Percentiles rank a stretch among this genome's conserved stretches.
phyloP scores from a whole-genome alignment of 2,113 vertebrate species.

The Upupa epops region DNA sequence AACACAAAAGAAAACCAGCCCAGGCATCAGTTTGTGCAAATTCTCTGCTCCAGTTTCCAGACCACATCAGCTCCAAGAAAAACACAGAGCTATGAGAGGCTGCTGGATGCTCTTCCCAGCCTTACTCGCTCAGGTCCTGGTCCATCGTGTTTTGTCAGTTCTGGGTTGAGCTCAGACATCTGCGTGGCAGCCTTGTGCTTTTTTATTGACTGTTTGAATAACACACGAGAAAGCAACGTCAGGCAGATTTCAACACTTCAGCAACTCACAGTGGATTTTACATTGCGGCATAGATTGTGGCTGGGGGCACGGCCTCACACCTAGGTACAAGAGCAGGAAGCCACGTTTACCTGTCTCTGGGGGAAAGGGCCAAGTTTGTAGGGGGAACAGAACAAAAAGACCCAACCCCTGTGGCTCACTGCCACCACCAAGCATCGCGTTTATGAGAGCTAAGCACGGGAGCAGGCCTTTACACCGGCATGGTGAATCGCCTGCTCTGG shows the following conservation, averaged over 20 bases:
- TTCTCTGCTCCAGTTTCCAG: neutral
- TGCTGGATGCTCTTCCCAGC: neutral
- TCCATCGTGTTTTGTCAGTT: neutral
- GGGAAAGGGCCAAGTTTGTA: neutral
- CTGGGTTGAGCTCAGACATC: neutral
- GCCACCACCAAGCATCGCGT: neutral
- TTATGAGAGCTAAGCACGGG: neutral
- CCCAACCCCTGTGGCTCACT: neutral
- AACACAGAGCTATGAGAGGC: neutral
- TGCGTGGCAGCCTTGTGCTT: neutral
- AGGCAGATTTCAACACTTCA: neutral
- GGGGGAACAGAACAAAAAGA: neutral
- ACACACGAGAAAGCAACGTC: neutral
- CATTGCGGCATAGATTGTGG: neutral
- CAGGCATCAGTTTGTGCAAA: neutral
- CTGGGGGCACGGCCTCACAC: neutral
- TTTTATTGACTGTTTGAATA: conserved; percentile 25
- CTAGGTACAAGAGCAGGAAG: neutral
- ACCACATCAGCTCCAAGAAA: neutral
- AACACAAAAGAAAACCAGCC: neutral
- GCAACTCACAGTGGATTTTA: neutral
- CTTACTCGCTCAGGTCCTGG: neutral
- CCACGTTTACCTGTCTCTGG: neutral
- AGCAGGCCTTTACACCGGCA: neutral
- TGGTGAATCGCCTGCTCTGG: neutral